Evolutionary conservation across 1,140 invertebrate genomes (phyloP).

Genomic region (Heterodera carotae): DNA sequence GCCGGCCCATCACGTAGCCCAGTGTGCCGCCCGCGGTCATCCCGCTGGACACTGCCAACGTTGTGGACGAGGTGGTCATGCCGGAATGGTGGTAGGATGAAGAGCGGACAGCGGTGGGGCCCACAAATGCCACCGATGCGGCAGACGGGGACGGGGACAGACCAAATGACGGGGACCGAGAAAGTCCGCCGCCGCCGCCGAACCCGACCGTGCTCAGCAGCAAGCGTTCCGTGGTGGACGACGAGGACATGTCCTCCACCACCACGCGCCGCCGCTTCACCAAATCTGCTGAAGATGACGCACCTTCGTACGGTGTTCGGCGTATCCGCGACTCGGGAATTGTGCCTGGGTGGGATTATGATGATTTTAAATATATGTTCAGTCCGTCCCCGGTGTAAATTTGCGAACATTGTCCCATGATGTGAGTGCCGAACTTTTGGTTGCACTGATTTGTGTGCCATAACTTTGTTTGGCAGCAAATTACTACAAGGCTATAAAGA

Average conservation of each 20-base stretch:
- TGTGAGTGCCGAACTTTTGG: too few relatives aligned
- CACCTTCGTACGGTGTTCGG: conserved; percentile 24
- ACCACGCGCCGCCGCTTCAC: background rate
- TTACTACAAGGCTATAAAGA: too few relatives aligned
- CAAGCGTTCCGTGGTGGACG: conserved; percentile 12
- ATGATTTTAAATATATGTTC: too few relatives aligned
- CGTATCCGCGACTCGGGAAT: conserved; percentile 45
- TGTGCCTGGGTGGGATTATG: conserved; percentile 11
- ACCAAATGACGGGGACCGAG: background rate
- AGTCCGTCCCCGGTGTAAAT: too few relatives aligned
- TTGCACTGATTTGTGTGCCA: too few relatives aligned
- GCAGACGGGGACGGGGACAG: conserved; percentile 19
- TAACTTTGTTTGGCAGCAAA: too few relatives aligned
- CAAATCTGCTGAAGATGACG: background rate
- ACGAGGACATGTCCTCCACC: background rate
- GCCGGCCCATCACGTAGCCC: background rate
- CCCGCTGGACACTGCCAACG: background rate
- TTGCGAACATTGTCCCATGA: too few relatives aligned
- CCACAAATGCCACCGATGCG: conserved; percentile 1
- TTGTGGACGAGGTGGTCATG: conserved; percentile 17
- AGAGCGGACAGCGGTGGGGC: conserved; percentile 10
- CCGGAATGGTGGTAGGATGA: conserved; percentile 12
- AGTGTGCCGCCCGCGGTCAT: background rate
- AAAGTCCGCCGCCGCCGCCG: background rate
- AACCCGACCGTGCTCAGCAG: background rate